Conservation (phyloP, 2,888 invertebrate species). For the Leucophora obtusa region DNA sequence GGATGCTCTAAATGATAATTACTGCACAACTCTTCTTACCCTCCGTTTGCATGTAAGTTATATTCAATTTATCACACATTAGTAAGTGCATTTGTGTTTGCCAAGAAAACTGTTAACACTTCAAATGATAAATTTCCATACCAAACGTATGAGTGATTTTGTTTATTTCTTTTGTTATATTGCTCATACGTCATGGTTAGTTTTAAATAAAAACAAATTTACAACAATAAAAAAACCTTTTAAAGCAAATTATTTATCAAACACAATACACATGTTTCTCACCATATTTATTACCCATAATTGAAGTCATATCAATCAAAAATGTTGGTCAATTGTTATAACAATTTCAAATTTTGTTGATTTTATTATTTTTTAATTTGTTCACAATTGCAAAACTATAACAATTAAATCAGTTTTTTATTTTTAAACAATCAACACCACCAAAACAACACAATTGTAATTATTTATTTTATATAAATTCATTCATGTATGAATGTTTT, state of each 20-base stretch:
- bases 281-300: constrained; percentile 55
- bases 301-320: constrained; percentile 30
- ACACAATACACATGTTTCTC: constrained; percentile 11
- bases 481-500: constrained; percentile 49
- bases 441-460: constrained; percentile 5
- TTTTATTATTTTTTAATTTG: constrained; percentile 1
- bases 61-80: neutral
- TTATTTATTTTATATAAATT: constrained; percentile 4
- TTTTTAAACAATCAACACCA: constrained; percentile 15
- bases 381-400: neutral
- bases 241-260: neutral
- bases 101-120: neutral
- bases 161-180: neutral
- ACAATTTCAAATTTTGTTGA: too few relatives aligned
- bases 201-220: neutral
- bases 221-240: neutral
- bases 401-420: neutral
- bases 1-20: constrained; percentile 1
- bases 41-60: neutral
- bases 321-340: neutral
- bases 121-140: neutral
- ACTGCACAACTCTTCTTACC: neutral
- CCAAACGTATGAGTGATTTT: neutral
- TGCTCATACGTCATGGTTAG: neutral
- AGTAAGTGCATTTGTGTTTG: neutral